Evolutionary conservation across 2,888 invertebrate genomes (phyloP).

Genomic region (Apamea sordens): DNA sequence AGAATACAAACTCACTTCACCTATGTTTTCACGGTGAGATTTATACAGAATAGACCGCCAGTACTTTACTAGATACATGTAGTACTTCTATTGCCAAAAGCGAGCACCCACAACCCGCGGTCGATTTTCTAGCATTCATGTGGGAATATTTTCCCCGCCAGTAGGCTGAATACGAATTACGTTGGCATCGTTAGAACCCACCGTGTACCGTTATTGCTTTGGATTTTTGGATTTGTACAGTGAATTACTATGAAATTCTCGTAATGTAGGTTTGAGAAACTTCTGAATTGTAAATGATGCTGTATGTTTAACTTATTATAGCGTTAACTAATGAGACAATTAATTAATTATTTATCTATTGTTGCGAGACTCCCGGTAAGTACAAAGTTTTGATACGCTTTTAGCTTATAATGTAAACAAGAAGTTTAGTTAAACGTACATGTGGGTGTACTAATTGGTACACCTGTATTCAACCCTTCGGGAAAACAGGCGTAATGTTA

Average conservation of each 20-base stretch:
- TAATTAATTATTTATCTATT: not conserved
- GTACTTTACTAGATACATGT: not conserved
- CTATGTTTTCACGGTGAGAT: not conserved
- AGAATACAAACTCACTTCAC: not conserved
- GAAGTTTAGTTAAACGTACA: not conserved
- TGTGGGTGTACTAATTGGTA: not conserved
- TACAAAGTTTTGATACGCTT: not conserved
- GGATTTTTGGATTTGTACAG: slow-evolving; percentile 11
- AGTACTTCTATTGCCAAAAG: not conserved
- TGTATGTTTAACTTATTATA: not conserved
- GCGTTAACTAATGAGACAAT: not conserved
- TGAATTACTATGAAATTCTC: not conserved
- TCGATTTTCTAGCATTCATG: slow-evolving; percentile 33
- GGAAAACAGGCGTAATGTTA: not conserved
- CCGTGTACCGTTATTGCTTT: slow-evolving; percentile 7
- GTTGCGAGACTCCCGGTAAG: not conserved
- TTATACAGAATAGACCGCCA: not conserved
- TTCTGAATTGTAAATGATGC: not conserved
- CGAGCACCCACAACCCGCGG: not conserved
- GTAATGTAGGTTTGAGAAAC: not conserved
- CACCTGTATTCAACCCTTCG: not conserved
- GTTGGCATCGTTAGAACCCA: slow-evolving; percentile 28
- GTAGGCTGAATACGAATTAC: slow-evolving; percentile 29
- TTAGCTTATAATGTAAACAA: not conserved
- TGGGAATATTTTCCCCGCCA: slow-evolving; percentile 31